Evolutionary conservation across 1,140 invertebrate genomes (phyloP), one percentile per base, ranked within the genome.

Genomic region (Meloidogyne floridensis): DNA sequence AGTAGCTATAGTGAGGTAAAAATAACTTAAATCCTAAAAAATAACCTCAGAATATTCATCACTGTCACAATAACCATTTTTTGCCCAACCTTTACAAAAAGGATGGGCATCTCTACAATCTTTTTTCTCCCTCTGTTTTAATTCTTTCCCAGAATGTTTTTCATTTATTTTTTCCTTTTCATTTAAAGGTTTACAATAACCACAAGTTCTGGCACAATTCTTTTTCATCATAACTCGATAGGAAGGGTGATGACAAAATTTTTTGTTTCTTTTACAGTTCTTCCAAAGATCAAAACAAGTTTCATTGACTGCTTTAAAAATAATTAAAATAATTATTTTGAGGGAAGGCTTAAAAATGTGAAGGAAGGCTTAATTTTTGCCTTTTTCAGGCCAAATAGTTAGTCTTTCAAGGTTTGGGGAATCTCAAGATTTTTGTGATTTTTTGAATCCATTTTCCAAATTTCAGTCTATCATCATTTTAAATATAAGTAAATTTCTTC

Each of bases 261-360:
- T 85, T 71, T 85, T 85, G 72, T 85, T 85, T 43, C 81, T 72
- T 32, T 80, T 72, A 71, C 84, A 85, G 72, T 85, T 87, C 59
- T 85, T 85, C 84, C 87, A 83, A 65, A 87, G 43, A 72, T 85
- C 84, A n/a, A 86, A 59, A 56, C 81, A 84, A n/a, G 72, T 77
- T 51, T 82, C 77, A 65, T 65, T 65, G 7, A n/a, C 13, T 15
- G 3, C 54, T 53, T 11, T 11, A 54, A 11, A 54, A 11, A 9
- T 54, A 51, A 32, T 32, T 32, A 32, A 32, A 32, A 32, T 32
- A 32, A 32, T 32, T 32, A 32, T 32, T 32, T 32, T 32, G 32
- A 32, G 32, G 32, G 32, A 32, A 32, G 32, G 32, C 32, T 32
- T 32, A 32, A 32, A 32, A 32, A 32, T 32, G 32, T 32, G 32